Evolutionary conservation across 2,113 vertebrate genomes (phyloP).

Genomic region (Leucopsar rothschildi): DNA sequence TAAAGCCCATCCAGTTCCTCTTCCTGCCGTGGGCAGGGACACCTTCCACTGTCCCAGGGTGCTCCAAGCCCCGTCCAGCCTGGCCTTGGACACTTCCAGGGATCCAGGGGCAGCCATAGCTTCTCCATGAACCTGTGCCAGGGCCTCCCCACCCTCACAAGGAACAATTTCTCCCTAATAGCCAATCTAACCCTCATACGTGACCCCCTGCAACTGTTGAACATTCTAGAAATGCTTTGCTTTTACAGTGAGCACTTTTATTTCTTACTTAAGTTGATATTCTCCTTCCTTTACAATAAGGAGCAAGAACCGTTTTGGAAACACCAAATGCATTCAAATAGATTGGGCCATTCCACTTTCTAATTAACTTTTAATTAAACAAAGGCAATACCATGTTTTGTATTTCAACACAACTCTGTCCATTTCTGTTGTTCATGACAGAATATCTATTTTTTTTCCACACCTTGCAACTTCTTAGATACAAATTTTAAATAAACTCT

Average conservation of each 20-base stretch:
- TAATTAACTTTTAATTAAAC: background rate
- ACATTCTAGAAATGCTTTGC: background rate
- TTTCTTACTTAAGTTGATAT: background rate
- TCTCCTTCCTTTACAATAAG: background rate
- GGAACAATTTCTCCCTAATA: background rate
- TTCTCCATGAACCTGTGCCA: background rate
- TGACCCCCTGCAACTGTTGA: background rate
- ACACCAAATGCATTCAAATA: background rate
- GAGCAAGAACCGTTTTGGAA: background rate
- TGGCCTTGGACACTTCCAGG: background rate
- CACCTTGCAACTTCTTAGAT: background rate
- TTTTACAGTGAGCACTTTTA: background rate
- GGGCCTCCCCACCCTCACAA: background rate
- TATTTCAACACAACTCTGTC: background rate
- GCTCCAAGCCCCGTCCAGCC: background rate
- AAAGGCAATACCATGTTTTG: background rate
- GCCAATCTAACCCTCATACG: rapidly evolving
- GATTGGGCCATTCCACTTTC: background rate
- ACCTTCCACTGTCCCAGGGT: rapidly evolving
- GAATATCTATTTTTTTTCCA: background rate
- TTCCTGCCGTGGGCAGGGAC: background rate
- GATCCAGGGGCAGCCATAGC: background rate
- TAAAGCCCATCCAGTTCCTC: rapidly evolving
- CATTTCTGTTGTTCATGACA: background rate
- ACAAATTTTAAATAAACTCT: background rate